Evolutionary conservation across 23 tunicate species (phyloP).

Genomic region (Botrylloides violaceus): DNA sequence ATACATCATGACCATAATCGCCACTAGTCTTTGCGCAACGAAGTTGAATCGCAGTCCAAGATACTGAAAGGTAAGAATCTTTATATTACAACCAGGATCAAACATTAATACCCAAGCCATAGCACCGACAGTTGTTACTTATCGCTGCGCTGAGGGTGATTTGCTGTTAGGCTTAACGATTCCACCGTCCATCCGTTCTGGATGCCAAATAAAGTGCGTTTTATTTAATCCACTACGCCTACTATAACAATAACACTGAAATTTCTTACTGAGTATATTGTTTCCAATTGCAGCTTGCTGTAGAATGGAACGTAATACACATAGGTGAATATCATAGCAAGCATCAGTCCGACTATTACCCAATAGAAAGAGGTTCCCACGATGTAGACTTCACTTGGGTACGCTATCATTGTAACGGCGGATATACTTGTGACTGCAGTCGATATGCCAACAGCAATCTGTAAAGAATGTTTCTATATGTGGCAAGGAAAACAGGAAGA

Average conservation of each 20-base stretch:
- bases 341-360: background rate
- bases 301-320: background rate
- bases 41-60: background rate
- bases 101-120: no score
- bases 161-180: no score
- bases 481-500: background rate
- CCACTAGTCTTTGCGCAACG: background rate
- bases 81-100: no score
- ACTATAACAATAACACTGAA: no score
- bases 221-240: no score
- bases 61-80: background rate
- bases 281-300: background rate
- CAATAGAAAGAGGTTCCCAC: background rate
- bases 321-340: background rate
- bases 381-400: background rate
- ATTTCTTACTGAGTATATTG: background rate
- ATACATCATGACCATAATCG: background rate
- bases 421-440: background rate
- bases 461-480: background rate
- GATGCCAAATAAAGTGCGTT: no score
- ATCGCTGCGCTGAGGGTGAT: no score
- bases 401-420: background rate
- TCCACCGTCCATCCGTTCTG: no score
- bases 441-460: background rate
- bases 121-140: no score